These are phyloP conservation scores for Lymantria dispar DNA, from an alignment of 2,888 invertebrate genomes.

Conservation along the genomic window DNA sequence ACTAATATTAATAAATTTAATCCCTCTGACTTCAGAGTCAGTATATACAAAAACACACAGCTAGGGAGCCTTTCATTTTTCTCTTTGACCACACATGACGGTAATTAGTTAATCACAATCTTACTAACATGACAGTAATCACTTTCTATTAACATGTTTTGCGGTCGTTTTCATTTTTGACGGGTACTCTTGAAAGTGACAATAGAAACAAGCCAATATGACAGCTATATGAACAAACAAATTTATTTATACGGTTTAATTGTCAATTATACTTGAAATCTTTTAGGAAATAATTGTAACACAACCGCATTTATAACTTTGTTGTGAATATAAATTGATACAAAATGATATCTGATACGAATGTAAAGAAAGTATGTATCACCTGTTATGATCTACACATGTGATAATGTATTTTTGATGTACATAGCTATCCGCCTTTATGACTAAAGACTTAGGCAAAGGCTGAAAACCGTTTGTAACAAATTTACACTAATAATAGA, in stretches of 20 bases:
- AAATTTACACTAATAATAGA: too few relatives aligned
- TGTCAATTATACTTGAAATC: background rate
- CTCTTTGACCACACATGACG: background rate
- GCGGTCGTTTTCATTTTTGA: constrained; percentile 41
- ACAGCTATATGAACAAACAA: constrained; percentile 23
- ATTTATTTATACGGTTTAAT: constrained; percentile 5
- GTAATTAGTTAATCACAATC: constrained; percentile 4
- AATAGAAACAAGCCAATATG: constrained; percentile 37
- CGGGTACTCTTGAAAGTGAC: constrained; percentile 48
- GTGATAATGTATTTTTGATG: too few relatives aligned
- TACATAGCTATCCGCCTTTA: too few relatives aligned
- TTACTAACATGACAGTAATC: constrained; percentile 22
- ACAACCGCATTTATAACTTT: constrained; percentile 18
- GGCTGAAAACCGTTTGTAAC: too few relatives aligned
- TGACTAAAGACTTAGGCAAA: too few relatives aligned
- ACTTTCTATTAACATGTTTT: constrained; percentile 42
- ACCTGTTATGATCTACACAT: background rate
- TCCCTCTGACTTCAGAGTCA: too few relatives aligned
- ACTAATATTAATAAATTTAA: too few relatives aligned
- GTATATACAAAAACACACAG: too few relatives aligned
- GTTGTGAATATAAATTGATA: constrained; percentile 33
- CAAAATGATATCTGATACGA: constrained; percentile 41
- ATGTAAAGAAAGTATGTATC: constrained; percentile 24
- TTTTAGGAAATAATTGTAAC: constrained; percentile 4
- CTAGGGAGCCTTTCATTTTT: too few relatives aligned